Base-by-base conservation (phyloP, 1,140 invertebrate genomes). In the Lycorma delicatula region DNA sequence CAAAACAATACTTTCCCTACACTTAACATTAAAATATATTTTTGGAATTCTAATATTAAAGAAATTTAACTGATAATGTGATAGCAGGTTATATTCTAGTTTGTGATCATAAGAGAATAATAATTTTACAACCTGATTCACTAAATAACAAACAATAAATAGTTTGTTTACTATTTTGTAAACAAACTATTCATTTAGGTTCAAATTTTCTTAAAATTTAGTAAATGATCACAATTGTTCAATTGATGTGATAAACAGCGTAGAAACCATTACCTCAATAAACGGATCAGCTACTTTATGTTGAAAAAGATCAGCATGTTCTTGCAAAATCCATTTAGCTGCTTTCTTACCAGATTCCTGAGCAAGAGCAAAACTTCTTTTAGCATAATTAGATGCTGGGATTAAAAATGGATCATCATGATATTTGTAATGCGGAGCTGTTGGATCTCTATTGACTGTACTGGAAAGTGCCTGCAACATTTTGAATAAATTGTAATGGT, bases 341-440 rank as follows among this genome's bases (percentile, higher is more conserved):
- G 92, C 84, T 75, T 91, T 93, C 49, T 81, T 79, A 5, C 92
- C 93, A 23, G 91, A 80, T 70, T 94, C 91, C 68, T 86, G 84
- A 4, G 91, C 80, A 61, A 97, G 70, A 6, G 88, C 82, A 75
- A 78, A 94, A 0, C 76, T 73, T 61, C 90, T 71, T 72, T 92
- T 87, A 4, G 77, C 70, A 38, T 74, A 66, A 72, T 84, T 86
- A n/a, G 86, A 89, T 46, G 75, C 69, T n/a, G 92, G 92, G 63
- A 86, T 86, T 2, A 95, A 74, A 70, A 78, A 93, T 4, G 92
- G 91, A 75, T 96, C 93, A 79, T 96, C 91, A 66, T 90, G 84
- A 70, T 83, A 95, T 70, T 88, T 89, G 68, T 89, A 94, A 71
- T 89, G 84, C 20, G 88, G 74, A n/a, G 86, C 88, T 16, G 85